A percentile compares a stretch with the other conserved stretches of the same genome.
Conservation (phyloP, 2,797 vertebrate genomes). For the Phataginus tricuspis region DNA sequence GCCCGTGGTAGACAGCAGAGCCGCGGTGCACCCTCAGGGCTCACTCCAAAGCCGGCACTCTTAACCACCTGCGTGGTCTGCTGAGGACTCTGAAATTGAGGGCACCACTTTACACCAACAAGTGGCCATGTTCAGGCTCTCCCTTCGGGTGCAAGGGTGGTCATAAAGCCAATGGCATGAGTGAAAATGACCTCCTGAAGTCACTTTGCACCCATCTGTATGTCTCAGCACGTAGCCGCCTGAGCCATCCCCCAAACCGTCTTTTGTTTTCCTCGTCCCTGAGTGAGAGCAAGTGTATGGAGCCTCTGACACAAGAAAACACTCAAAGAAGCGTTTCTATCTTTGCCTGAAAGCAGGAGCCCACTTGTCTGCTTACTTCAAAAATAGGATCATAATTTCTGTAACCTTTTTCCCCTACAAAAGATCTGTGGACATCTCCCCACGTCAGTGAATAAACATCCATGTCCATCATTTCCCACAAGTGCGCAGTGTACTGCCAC, state of each 20-base stretch:
- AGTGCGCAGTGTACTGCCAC: not conserved
- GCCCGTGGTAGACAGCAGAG: not conserved
- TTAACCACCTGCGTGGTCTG: not conserved
- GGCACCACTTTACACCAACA: not conserved
- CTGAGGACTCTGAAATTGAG: not conserved
- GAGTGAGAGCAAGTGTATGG: not conserved
- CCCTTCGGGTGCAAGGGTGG: not conserved
- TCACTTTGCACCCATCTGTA: not conserved
- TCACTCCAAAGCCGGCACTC: not conserved
- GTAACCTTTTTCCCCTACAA: not conserved
- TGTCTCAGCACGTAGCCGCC: not conserved
- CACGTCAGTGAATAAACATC: fast-evolving
- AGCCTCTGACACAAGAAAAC: not conserved
- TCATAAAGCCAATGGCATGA: not conserved
- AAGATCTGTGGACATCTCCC: not conserved
- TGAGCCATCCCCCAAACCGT: not conserved
- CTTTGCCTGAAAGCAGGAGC: not conserved
- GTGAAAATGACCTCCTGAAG: not conserved
- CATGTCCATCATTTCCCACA: not conserved
- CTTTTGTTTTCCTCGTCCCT: not conserved
- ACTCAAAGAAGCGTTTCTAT: not conserved
- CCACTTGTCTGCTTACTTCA: not conserved
- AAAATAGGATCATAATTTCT: not conserved
- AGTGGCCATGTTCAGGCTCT: fast-evolving
- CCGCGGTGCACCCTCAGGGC: not conserved